Evolutionary conservation across 2,797 vertebrate species (phyloP), one percentile per base, ranked within the genome.

Genomic region (Falco concolor): DNA sequence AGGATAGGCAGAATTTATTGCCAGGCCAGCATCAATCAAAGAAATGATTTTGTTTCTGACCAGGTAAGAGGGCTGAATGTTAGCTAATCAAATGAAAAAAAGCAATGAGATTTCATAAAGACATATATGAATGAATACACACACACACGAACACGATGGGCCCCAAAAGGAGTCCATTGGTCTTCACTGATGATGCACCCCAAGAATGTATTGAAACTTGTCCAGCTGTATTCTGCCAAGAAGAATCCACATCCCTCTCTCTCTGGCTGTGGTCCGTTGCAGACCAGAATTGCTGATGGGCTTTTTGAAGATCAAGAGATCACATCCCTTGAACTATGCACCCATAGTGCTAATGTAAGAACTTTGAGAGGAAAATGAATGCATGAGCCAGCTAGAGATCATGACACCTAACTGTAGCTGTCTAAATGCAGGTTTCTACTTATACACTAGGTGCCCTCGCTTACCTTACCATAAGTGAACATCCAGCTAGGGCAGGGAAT

Each of bases 11-110:
- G 89, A 65, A 56, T 96, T 97, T 87, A 97, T 95, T 38, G 86
- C 88, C 23, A 96, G 36, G 30, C 97, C 97, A 34, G 97, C 96
- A 30, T 97, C 97, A 30, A 97, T 60, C 72, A 97, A 78, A 61
- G 73, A 86, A 5, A 97, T 16, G 17, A 45, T n/a, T 36, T 92
- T 5, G 4, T 27, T 40, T 8, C 21, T 40, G 5, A 19, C 10
- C 60, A 97, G 68, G 17, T 44, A 27, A 45, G 59, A 34, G 45
- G 59, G 61, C 27, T 42, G 20, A 52, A 82, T 27, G 36, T 34
- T 68, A 89, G 23, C 88, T 94, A 65, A 28, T 16, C n/a, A 23
- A 36, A 74, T 34, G 32, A 61, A 54, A 72, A 53, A 38, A 74
- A n/a, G 30, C 60, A 56, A 42, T 42, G 34, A 63, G 20, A 40